Evolutionary conservation across 2,888 invertebrate genomes (phyloP), one percentile per base, ranked within the genome.

Genomic region (Phragmatobia fuliginosa): DNA sequence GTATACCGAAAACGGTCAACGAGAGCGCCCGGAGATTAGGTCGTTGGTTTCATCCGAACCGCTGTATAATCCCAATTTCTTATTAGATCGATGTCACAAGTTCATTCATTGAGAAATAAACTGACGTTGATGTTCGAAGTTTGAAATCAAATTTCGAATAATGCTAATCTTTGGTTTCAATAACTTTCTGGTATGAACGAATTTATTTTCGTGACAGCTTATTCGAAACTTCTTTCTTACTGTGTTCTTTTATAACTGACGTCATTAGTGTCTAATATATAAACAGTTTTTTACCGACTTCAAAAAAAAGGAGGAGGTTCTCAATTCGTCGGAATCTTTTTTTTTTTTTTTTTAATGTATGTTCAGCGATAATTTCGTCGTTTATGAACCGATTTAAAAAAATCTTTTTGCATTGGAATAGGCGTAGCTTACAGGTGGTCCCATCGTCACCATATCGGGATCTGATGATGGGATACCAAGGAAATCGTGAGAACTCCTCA

Each of bases 121-220:
- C 77, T 74, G 68, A 62, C 71, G 71, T 71, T 63, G 60, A 71
- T 66, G 41, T 74, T 52, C 72, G 8, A 77, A 76, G 49, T 76
- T 77, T 68, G 38, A 70, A 74, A 76, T 72, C 36, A 66, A 77
- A 62, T 76, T 74, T 60, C 60, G 63, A 58, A 38, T 36, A 38
- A 41, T 32, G 32, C 16, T 31, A 32, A 33, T 32, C 62, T 52
- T 32, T 28, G 64, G 28, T 52, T 36, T 18, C 52, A 2, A 36
- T 41, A 18, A 5, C 4, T 31, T 38, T 10, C 41, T 25, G 38
- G n/a, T 49, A 49, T n/a, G 1, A 45, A 45, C 21, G 45, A 45
- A 21, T 7, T 1, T 1, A 21, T n/a, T n/a, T 1, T 45, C 7
- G 1, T 7, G 21, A 45, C 21, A 7, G 7, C 7, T 18, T 45